Conservation (phyloP, 1,140 invertebrate genomes). For the Drosophila oshimai region DNA sequence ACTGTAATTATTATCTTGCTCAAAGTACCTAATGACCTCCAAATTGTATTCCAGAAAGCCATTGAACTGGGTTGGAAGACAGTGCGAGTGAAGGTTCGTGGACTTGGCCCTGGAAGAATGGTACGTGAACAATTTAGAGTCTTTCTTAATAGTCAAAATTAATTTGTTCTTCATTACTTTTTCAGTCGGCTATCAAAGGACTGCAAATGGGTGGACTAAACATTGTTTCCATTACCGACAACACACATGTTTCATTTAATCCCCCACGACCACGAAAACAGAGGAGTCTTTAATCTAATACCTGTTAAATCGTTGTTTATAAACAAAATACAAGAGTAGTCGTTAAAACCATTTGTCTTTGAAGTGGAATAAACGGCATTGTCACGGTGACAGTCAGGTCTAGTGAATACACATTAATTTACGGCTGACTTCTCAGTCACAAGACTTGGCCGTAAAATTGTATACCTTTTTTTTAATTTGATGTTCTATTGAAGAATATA, state of each 20-base stretch:
- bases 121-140: conserved; percentile 83
- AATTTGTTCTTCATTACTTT: conserved; percentile 14
- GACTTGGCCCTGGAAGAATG: conserved; percentile 94
- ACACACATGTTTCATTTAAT: conserved; percentile 90
- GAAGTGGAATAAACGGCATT: neutral
- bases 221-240: conserved; percentile 95
- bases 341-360: conserved; percentile 4
- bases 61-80: conserved; percentile 88
- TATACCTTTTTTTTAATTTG: neutral
- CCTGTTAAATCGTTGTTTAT: neutral
- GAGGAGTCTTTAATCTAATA: conserved; percentile 86
- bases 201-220: conserved; percentile 94
- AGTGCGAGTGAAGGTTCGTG: conserved; percentile 89
- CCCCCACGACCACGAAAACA: conserved; percentile 90
- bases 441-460: neutral
- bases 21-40: too few relatives aligned
- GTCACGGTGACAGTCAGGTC: neutral
- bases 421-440: neutral
- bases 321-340: conserved; percentile 2
- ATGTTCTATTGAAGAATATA: neutral
- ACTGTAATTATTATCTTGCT: too few relatives aligned
- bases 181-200: conserved; percentile 95
- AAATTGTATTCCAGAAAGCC: conserved; percentile 85
- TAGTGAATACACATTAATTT: neutral
- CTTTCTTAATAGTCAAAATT: neutral